Conservation (phyloP, 1,140 invertebrate genomes). For the Calosoma granatense region DNA sequence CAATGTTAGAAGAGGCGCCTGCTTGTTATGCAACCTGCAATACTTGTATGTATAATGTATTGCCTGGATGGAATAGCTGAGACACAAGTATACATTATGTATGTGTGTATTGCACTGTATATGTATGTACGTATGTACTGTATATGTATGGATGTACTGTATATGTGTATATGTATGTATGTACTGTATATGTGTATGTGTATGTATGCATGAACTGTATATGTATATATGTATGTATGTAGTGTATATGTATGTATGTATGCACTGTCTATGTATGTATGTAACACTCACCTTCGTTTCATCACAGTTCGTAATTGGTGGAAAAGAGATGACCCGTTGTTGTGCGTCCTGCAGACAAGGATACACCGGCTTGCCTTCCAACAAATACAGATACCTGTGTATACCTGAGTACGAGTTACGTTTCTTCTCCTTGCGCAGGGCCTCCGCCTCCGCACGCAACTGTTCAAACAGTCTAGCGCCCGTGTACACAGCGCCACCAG, state of each 20-base stretch:
- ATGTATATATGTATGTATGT: neutral
- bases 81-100: too few relatives aligned
- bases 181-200: too few relatives aligned
- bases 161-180: too few relatives aligned
- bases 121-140: too few relatives aligned
- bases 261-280: neutral
- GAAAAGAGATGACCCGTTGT: conserved; percentile 64
- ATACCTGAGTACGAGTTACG: conserved; percentile 68
- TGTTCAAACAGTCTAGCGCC: conserved; percentile 55
- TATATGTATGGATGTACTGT: too few relatives aligned
- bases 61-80: too few relatives aligned
- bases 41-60: too few relatives aligned
- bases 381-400: conserved; percentile 68
- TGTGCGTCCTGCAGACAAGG: conserved; percentile 55
- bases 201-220: too few relatives aligned
- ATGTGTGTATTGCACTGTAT: too few relatives aligned
- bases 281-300: conserved; percentile 52
- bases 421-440: conserved; percentile 65
- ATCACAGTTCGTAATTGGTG: conserved; percentile 74
- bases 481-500: conserved; percentile 41
- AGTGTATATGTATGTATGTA: too few relatives aligned
- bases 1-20: conserved; percentile 10
- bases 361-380: conserved; percentile 62
- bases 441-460: conserved; percentile 64
- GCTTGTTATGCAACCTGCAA: too few relatives aligned